phyloP scores from a whole-genome alignment of 2,797 vertebrate genomes.

The Decapterus maruadsi region DNA sequence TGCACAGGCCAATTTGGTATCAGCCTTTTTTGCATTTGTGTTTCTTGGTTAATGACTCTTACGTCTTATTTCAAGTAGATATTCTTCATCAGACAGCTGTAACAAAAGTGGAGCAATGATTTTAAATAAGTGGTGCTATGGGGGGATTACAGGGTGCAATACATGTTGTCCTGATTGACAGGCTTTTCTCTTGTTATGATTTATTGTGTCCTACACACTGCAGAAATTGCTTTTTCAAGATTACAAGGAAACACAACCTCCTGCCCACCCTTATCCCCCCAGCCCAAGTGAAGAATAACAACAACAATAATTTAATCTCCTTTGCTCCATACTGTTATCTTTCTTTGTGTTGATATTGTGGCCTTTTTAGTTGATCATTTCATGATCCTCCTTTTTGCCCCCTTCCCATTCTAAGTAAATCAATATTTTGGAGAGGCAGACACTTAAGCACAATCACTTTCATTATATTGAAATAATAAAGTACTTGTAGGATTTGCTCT shows the following conservation, averaged over 20 bases:
- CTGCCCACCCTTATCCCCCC: constrained; percentile 36
- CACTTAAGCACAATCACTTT: constrained; percentile 63
- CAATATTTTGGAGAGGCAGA: constrained; percentile 48
- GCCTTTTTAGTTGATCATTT: constrained; percentile 69
- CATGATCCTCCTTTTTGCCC: constrained; percentile 54
- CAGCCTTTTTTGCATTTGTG: constrained; percentile 52
- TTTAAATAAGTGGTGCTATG: constrained; percentile 42
- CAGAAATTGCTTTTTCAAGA: constrained; percentile 69
- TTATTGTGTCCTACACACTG: constrained; percentile 69
- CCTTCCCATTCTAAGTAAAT: constrained; percentile 40
- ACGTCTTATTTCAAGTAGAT: constrained; percentile 47
- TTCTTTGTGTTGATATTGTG: constrained; percentile 75
- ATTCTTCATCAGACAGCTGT: constrained; percentile 35
- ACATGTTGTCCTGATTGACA: constrained; percentile 71
- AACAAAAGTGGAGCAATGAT: constrained; percentile 51
- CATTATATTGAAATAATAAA: constrained; percentile 70
- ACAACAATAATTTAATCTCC: constrained; percentile 74
- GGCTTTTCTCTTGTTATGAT: constrained; percentile 51
- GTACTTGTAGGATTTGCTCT: constrained; percentile 59
- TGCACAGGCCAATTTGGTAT: constrained; percentile 48
- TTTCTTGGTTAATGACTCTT: constrained; percentile 35
- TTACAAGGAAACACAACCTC: constrained; percentile 59
- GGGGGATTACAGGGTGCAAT: constrained; percentile 80
- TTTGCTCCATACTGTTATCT: constrained; percentile 64
- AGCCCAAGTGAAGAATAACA: constrained; percentile 40